A percentile compares a stretch with the other conserved stretches of the same genome.
These are phyloP conservation scores for Sminthurinus signatus DNA, from an alignment of 1,140 invertebrate species.

Conservation along the genomic window DNA sequence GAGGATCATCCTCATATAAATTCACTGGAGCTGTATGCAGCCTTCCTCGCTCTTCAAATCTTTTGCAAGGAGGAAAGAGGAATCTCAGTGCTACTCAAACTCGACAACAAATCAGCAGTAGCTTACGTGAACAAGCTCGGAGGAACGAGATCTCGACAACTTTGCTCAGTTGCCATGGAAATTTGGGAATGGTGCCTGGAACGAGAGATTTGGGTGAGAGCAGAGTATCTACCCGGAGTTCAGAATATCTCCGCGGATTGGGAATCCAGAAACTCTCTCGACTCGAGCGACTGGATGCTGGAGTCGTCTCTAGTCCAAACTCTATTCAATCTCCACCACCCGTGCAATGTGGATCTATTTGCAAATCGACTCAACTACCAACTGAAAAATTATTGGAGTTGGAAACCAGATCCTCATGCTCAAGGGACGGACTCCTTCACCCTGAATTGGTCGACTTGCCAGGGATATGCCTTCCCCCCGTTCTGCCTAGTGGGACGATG, in stretches of 20 bases:
- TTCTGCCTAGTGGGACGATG: slow-evolving; percentile 20
- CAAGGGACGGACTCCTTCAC: slow-evolving; percentile 8
- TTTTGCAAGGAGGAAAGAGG: background rate
- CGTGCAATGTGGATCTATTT: slow-evolving; percentile 23
- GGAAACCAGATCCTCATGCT: slow-evolving; percentile 10
- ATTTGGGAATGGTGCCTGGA: slow-evolving; percentile 10
- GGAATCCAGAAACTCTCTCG: slow-evolving; percentile 1
- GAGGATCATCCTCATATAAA: slow-evolving; percentile 15
- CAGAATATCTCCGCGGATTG: slow-evolving; percentile 1
- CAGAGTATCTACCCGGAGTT: background rate
- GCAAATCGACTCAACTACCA: slow-evolving; percentile 12
- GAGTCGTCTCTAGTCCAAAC: background rate
- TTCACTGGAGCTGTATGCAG: slow-evolving; percentile 13
- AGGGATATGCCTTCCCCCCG: slow-evolving; percentile 25
- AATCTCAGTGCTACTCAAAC: background rate
- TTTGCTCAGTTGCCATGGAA: slow-evolving; percentile 2
- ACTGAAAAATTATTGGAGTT: slow-evolving; percentile 17
- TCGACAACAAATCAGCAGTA: slow-evolving; percentile 19
- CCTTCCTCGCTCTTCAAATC: slow-evolving; percentile 4
- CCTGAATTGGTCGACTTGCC: background rate
- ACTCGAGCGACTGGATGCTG: background rate
- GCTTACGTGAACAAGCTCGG: slow-evolving; percentile 10
- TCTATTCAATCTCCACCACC: background rate
- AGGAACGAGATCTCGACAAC: background rate
- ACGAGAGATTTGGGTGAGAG: background rate